phyloP scores from a whole-genome alignment of 2,113 vertebrate genomes.

The Sylvilagus bachmani region DNA sequence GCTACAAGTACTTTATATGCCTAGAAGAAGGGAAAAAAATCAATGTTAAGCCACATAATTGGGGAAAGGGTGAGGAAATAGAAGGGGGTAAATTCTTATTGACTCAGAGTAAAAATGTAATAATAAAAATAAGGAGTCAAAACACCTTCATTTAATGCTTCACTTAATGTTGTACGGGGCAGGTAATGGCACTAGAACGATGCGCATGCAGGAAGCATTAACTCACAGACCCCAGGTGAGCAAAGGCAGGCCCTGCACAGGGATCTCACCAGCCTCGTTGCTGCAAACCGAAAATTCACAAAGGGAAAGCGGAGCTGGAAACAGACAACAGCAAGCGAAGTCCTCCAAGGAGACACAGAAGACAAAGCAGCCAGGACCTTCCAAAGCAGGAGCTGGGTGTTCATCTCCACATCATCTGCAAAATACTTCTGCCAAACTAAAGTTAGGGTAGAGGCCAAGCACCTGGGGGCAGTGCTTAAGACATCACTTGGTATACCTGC shows the following conservation, averaged over 20 bases:
- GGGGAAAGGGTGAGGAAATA: background rate
- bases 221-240: background rate
- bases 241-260: accelerated
- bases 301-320: background rate
- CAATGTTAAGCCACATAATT: constrained; percentile 56
- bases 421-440: constrained; percentile 40
- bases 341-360: background rate
- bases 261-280: background rate
- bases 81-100: constrained; percentile 70
- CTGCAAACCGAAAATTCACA: background rate
- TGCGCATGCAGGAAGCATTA: background rate
- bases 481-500: no score
- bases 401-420: background rate
- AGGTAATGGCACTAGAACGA: background rate
- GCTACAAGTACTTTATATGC: constrained; percentile 68
- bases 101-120: constrained; percentile 70
- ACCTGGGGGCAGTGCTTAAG: no score
- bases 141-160: constrained; percentile 76
- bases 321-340: background rate
- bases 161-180: constrained; percentile 3
- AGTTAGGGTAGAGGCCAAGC: no score
- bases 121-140: constrained; percentile 50
- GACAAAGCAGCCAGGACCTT: background rate
- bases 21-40: constrained; percentile 68
- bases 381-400: background rate